phyloP scores from a whole-genome alignment of 2,113 vertebrate species.

The Perognathus longimembris region DNA sequence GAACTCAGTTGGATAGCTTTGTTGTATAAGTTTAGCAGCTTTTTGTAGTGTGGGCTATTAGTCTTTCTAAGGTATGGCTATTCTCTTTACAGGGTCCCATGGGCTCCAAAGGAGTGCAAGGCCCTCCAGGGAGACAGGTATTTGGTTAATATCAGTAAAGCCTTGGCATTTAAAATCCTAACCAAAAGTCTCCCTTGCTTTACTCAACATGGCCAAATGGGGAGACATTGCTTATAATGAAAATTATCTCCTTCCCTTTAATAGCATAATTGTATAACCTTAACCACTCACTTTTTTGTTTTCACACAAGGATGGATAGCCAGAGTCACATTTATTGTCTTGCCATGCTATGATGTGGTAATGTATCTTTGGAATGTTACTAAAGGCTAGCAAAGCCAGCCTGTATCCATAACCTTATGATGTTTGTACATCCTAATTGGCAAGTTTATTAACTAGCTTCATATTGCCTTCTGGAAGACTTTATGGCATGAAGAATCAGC shows the following conservation, averaged over 20 bases:
- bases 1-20: constrained; percentile 53
- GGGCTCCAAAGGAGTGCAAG: constrained; percentile 90
- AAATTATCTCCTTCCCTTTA: constrained; percentile 22
- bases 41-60: constrained; percentile 37
- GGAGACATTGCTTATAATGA: not conserved
- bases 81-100: constrained; percentile 89
- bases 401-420: not conserved
- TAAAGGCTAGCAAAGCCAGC: not conserved
- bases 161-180: not conserved
- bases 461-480: constrained; percentile 22
- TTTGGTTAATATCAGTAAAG: constrained; percentile 61
- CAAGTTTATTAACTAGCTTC: not conserved
- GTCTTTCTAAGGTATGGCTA: constrained; percentile 49
- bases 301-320: constrained; percentile 3
- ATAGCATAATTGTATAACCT: constrained; percentile 4
- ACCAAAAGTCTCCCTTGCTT: constrained; percentile 2
- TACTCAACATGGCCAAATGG: constrained; percentile 41
- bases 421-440: not conserved
- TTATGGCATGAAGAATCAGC: not conserved
- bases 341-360: not conserved
- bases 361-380: not conserved
- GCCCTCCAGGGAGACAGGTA: constrained; percentile 90
- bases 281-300: constrained; percentile 30
- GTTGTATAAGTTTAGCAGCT: constrained; percentile 22
- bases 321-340: not conserved